Base-by-base conservation (phyloP, 53 echinoderm and acorn worm species). In the Zoroaster sp. region DNA sequence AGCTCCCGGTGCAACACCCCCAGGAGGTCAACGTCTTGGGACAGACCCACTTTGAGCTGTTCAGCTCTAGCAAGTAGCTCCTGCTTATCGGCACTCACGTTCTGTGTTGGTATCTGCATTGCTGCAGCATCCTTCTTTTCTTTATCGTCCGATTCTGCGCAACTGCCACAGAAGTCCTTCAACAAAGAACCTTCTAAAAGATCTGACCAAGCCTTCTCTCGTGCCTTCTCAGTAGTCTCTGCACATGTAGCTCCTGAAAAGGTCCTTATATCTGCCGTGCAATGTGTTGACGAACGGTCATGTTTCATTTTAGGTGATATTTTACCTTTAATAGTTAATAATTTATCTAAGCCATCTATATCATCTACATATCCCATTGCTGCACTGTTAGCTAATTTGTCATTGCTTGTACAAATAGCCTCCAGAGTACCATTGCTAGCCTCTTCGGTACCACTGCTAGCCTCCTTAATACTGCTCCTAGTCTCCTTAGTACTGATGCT, bases 1-100 rank as follows among this genome's bases (percentile, higher is more conserved):
- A 93, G 91, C 51, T 93, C 88, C 34, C 76, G 66, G 68, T 91
- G 91, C 36, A 93, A 65, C 35, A 69, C 88, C 12, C 31, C 44
- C 4, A 92, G 75, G 4, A 83, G 65, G 47, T 83, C 83, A 28
- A 89, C 89, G 35, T 93, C 86, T 37, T 85, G 55, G 0, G 89
- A 80, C 36, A 89, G 76, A 52, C 68, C 79, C 8, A 86, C 86
- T 25, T 79, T 77, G 21, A 88, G 82, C 70, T 73, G 75, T 31
- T 87, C 73, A 23, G 90, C 93, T 52, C 35, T 80, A 41, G 91
- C 91, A 0, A 87, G 87, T 12, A 93, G 67, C 30, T 87, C 91
- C 25, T 52, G 66, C 21, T 42, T 90, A 39, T 81, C 80, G n/a
- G 47, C 51, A 0, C 37, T 59, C 0, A 71, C 75, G 11, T 42